A percentile compares a stretch with the other conserved stretches of the same genome.
phyloP scores from a whole-genome alignment of 2,888 invertebrate species.

The Pandemis heparana region DNA sequence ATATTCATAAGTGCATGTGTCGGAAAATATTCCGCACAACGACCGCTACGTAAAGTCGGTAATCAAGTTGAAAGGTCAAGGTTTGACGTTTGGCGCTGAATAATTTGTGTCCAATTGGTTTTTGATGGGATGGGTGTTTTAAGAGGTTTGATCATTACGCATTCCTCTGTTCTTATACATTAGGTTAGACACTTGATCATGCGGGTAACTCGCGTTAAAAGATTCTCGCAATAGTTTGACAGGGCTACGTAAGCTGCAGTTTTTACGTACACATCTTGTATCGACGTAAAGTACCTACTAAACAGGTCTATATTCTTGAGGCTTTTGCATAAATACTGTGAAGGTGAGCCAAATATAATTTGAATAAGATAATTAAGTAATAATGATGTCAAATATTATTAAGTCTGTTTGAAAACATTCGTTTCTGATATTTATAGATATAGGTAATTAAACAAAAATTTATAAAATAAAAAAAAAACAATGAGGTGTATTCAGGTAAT shows the following conservation, averaged over 20 bases:
- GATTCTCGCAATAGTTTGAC: background rate
- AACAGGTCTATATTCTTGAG: background rate
- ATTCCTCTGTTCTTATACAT: slow-evolving; percentile 25
- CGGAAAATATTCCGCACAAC: slow-evolving; percentile 65
- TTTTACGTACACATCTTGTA: background rate
- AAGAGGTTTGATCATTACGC: slow-evolving; percentile 54
- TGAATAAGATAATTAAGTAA: background rate
- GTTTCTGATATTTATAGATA: background rate
- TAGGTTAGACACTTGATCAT: background rate
- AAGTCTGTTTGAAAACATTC: background rate
- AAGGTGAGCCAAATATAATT: slow-evolving; percentile 6
- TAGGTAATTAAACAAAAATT: too few relatives aligned
- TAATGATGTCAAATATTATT: background rate
- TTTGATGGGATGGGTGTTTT: slow-evolving; percentile 74
- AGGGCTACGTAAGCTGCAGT: background rate
- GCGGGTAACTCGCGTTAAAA: background rate
- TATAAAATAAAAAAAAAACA: too few relatives aligned
- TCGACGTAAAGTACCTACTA: background rate
- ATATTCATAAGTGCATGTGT: slow-evolving; percentile 50
- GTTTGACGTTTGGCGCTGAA: slow-evolving; percentile 70
- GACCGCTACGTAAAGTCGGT: slow-evolving; percentile 63
- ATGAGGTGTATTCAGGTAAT: too few relatives aligned
- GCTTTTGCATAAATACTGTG: slow-evolving; percentile 11
- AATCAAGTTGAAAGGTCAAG: slow-evolving; percentile 76
- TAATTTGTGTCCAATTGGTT: slow-evolving; percentile 75